Conservation (phyloP, 2,113 vertebrate species). For the Amphiprion ocellaris region DNA sequence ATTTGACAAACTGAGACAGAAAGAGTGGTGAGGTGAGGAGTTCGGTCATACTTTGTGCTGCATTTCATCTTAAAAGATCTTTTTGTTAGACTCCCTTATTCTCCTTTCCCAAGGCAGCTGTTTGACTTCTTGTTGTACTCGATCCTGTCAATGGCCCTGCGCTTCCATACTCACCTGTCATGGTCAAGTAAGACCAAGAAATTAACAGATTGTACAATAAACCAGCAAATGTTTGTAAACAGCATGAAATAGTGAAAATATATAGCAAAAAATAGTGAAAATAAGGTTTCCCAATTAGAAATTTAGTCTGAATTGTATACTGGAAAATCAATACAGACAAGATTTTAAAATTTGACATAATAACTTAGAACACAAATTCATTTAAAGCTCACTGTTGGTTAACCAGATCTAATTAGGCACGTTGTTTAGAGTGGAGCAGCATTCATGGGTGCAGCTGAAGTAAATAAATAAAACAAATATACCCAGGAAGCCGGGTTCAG, state of each 20-base stretch:
- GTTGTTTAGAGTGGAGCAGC: neutral
- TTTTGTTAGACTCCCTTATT: slow-evolving; percentile 6
- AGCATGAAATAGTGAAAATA: neutral
- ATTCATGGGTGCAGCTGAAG: neutral
- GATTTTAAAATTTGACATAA: neutral
- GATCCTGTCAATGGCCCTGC: neutral
- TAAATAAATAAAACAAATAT: slow-evolving; percentile 20
- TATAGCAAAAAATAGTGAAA: neutral
- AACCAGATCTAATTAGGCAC: neutral
- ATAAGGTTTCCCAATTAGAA: neutral
- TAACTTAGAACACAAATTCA: neutral
- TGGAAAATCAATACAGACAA: neutral
- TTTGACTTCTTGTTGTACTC: slow-evolving; percentile 22
- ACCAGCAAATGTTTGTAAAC: neutral
- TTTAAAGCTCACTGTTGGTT: neutral
- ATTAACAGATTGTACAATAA: neutral
- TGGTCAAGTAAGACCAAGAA: slow-evolving; percentile 3
- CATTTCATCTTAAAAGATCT: slow-evolving; percentile 8
- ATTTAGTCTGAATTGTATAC: neutral
- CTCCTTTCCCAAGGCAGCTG: neutral
- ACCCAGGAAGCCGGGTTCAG: slow-evolving; percentile 41
- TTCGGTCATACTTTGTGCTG: slow-evolving; percentile 23
- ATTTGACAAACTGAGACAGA: slow-evolving; percentile 36
- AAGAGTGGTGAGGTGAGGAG: neutral
- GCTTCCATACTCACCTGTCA: neutral